Evolutionary conservation across 2,797 vertebrate genomes (phyloP), one percentile per base, ranked within the genome.

Genomic region (Lerista edwardsae): DNA sequence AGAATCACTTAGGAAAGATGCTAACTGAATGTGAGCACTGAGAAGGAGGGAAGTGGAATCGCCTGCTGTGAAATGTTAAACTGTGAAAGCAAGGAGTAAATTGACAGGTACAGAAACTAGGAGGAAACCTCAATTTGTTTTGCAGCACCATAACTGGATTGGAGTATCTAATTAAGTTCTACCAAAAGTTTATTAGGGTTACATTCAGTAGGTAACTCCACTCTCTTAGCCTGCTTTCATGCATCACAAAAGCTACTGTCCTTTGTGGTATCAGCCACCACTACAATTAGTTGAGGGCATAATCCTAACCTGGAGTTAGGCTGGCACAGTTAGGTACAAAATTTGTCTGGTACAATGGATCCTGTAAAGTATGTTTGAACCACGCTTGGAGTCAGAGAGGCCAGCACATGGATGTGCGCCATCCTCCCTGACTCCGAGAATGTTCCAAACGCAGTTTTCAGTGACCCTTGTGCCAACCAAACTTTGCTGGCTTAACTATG

Each of bases 1-100:
- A 68, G 64, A 85, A 85, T 80, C 78, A 80, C 72, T 68, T 85
- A 61, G 15, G 62, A 57, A 80, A 75, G 51, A 80, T 85, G 51
- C n/a, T 75, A 75, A 85, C 39, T 68, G 62, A 85, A 75, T 85
- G 67, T 27, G 44, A 80, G 61, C 25, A 25, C 31, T 51, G 44
- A 51, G 64, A 65, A 36, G n/a, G 62, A 51, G 31, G 17, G 71
- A 80, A 69, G 36, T 59, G 51, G 10, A 36, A 61, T 47, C 65
- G 25, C 62, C 72, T 75, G 72, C 71, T 47, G 62, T 67, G 61
- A 17, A 75, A 55, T 61, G 64, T 85, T 68, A 68, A 68, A 75
- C 78, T 75, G 72, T 80, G 29, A 75, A 75, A 57, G 34, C 44
- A 75, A 85, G 34, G 71, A 57, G 36, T 59, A 41, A 59, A 55